phyloP scores from a whole-genome alignment of 2,797 vertebrate species.

The Petrocephalus schoutedeni region DNA sequence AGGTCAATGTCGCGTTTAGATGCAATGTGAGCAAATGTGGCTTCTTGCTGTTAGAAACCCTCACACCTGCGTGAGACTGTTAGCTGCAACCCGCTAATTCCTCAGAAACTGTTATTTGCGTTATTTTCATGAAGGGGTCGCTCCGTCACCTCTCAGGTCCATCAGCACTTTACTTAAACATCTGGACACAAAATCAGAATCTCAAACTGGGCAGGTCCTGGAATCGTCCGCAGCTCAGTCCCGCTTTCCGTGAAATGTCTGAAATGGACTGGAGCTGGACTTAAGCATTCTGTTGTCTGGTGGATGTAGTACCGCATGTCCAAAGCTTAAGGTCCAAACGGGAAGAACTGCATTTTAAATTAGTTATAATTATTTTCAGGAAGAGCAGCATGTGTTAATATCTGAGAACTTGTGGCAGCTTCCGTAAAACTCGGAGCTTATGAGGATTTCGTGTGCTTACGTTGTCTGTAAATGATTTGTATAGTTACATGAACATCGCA shows the following conservation, averaged over 20 bases:
- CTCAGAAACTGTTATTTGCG: not conserved
- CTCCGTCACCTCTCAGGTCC: slow-evolving; percentile 2
- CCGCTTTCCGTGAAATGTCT: not conserved
- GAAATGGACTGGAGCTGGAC: not conserved
- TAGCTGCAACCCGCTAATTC: not conserved
- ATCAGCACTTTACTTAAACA: slow-evolving; percentile 8
- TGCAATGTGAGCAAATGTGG: not conserved
- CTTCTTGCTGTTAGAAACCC: not conserved
- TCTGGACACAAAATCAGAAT: not conserved
- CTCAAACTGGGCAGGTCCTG: not conserved
- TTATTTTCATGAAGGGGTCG: not conserved
- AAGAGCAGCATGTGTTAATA: not conserved
- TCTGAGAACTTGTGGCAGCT: not conserved
- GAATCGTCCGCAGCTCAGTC: not conserved
- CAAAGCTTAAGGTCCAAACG: not conserved
- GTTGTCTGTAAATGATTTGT: slow-evolving; percentile 13
- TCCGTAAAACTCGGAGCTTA: not conserved
- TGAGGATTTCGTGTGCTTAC: not conserved
- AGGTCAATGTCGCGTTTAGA: not conserved
- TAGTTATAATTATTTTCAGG: not conserved
- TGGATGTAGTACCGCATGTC: not conserved
- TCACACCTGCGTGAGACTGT: not conserved
- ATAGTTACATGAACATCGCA: slow-evolving; percentile 10
- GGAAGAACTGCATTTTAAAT: slow-evolving; percentile 5
- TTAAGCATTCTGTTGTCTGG: not conserved